These are phyloP conservation scores for Ridgeia piscesae DNA, from an alignment of 1,140 invertebrate species.

Conservation along the genomic window DNA sequence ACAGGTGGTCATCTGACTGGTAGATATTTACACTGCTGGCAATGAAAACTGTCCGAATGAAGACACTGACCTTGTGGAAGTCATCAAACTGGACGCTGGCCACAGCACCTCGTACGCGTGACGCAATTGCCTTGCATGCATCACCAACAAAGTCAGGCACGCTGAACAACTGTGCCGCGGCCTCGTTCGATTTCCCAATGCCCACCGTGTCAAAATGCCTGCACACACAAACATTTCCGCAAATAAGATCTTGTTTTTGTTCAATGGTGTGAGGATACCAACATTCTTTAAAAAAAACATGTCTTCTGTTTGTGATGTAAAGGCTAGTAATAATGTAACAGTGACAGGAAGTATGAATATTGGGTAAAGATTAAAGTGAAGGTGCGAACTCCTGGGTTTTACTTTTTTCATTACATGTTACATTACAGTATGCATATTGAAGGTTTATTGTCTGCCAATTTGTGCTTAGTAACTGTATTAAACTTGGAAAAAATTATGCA, in stretches of 20 bases:
- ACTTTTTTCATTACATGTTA: too few species aligned
- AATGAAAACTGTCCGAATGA: not conserved
- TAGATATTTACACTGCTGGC: not conserved
- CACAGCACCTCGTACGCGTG: slow-evolving; percentile 61
- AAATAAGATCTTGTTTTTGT: not conserved
- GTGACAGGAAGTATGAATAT: not conserved
- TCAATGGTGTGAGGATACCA: not conserved
- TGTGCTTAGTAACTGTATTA: too few species aligned
- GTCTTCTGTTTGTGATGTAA: not conserved
- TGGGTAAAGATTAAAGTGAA: not conserved
- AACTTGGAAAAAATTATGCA: too few species aligned
- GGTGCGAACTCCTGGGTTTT: not conserved
- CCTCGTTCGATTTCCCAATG: slow-evolving; percentile 41
- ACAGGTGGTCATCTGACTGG: too few species aligned
- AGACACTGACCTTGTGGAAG: slow-evolving; percentile 59
- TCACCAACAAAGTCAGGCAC: slow-evolving; percentile 65
- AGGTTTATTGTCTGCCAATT: too few species aligned
- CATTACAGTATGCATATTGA: too few species aligned
- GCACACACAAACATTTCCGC: slow-evolving; percentile 29
- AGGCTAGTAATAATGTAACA: not conserved
- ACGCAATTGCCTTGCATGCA: slow-evolving; percentile 63
- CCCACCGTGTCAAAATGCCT: slow-evolving; percentile 58
- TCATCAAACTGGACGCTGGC: slow-evolving; percentile 62
- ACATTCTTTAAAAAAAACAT: not conserved
- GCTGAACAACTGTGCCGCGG: slow-evolving; percentile 59